phyloP scores from a whole-genome alignment of 2,888 invertebrate species.

The Drosophila fungiperda region DNA sequence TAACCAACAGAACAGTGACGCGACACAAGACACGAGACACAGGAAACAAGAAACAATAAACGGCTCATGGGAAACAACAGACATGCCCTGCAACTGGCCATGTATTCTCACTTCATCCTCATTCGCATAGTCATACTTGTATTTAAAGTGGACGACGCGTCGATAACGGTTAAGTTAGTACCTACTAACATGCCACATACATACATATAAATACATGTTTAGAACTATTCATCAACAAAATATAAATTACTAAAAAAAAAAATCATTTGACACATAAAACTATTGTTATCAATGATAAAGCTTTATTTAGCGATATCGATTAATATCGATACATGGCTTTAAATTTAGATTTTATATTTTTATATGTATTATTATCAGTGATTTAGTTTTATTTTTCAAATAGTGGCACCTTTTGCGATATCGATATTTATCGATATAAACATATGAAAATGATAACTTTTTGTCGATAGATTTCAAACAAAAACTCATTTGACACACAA shows the following conservation, averaged over 20 bases:
- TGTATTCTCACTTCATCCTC: constrained; percentile 8
- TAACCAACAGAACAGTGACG: constrained; percentile 14
- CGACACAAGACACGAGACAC: constrained; percentile 22
- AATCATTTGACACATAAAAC: background rate
- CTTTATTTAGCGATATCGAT: background rate
- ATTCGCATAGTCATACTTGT: background rate
- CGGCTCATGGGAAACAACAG: constrained; percentile 16
- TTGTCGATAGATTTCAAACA: too few species aligned
- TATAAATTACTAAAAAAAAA: background rate
- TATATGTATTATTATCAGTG: background rate
- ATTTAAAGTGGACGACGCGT: constrained; percentile 15
- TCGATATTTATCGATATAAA: background rate
- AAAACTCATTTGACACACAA: too few species aligned
- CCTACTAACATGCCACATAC: background rate
- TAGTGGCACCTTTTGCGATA: background rate
- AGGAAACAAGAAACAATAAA: constrained; percentile 10
- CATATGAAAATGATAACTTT: too few species aligned
- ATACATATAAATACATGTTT: background rate
- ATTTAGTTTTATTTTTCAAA: background rate
- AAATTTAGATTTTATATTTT: background rate
- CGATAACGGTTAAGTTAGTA: constrained; percentile 30
- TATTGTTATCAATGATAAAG: background rate
- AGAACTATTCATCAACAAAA: constrained; percentile 15
- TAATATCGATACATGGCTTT: background rate
- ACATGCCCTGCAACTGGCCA: constrained; percentile 19